Evolutionary conservation across 2,797 vertebrate species (phyloP).

Genomic region (Gambelia wislizenii): DNA sequence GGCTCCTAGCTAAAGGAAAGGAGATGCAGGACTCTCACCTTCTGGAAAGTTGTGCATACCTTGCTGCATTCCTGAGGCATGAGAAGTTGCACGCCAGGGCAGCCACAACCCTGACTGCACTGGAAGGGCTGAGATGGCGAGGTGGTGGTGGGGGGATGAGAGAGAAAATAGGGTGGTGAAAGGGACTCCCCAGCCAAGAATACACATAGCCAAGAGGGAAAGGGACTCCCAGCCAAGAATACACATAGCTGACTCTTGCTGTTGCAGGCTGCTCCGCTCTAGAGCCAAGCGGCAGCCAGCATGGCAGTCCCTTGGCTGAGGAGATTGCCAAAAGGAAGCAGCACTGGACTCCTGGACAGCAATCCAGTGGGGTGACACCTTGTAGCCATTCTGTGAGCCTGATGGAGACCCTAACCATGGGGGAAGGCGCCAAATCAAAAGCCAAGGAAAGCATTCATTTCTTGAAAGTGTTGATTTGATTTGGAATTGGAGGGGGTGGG

Average conservation of each 20-base stretch:
- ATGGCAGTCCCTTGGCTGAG: slow-evolving; percentile 7
- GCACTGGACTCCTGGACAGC: neutral
- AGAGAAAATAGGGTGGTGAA: slow-evolving; percentile 47
- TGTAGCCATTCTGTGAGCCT: no score
- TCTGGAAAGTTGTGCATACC: slow-evolving; percentile 92
- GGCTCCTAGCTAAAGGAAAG: slow-evolving; percentile 71
- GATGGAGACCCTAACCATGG: no score
- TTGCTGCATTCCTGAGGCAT: slow-evolving; percentile 89
- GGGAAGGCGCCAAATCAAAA: no score
- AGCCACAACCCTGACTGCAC: slow-evolving; percentile 64
- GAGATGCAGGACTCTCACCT: slow-evolving; percentile 58
- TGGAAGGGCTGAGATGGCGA: slow-evolving; percentile 17
- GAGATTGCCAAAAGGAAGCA: neutral
- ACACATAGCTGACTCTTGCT: no score
- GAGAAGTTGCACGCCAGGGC: slow-evolving; percentile 77
- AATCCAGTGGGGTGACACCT: no score
- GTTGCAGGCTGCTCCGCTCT: no score
- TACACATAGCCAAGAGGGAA: neutral
- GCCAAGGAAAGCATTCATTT: no score
- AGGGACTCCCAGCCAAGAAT: no score
- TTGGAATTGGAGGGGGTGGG: no score
- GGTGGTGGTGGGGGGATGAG: slow-evolving; percentile 30
- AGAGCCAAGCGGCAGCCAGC: slow-evolving; percentile 20
- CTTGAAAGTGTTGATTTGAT: no score
- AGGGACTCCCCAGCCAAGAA: slow-evolving; percentile 49